Evolutionary conservation across 2,888 invertebrate species (phyloP).

Genomic region (Tridacna crocea): DNA sequence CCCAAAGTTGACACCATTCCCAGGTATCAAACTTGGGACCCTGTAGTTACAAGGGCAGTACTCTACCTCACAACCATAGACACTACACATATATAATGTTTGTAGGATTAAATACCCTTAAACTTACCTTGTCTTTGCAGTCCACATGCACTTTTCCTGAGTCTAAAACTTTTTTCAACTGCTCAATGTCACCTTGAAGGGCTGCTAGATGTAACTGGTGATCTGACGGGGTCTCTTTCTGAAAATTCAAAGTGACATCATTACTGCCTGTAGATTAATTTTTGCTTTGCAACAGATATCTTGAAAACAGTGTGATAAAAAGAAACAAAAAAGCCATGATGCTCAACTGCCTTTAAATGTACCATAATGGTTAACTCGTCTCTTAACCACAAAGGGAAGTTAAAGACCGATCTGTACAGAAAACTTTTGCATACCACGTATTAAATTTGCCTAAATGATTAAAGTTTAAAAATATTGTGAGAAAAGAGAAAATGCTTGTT

Average conservation of each 20-base stretch:
- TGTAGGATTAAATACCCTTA: too few relatives aligned
- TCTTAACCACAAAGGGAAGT: not conserved
- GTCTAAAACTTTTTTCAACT: constrained; percentile 92
- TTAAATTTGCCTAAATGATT: too few relatives aligned
- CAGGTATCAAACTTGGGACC: too few relatives aligned
- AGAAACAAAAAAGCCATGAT: not conserved
- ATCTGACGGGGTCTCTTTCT: constrained; percentile 96
- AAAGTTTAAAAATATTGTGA: not conserved
- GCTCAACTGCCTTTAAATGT: not conserved
- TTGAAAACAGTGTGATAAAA: not conserved
- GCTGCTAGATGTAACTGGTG: constrained; percentile 96
- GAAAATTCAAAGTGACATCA: constrained; percentile 17
- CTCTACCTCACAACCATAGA: too few relatives aligned
- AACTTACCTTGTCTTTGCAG: constrained; percentile 94
- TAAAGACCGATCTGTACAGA: too few relatives aligned
- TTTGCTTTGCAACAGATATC: not conserved
- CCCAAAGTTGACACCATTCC: too few relatives aligned
- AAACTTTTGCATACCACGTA: too few relatives aligned
- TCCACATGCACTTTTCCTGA: constrained; percentile 97
- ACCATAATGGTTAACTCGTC: not conserved
- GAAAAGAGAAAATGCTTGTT: not conserved
- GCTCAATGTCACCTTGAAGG: constrained; percentile 92
- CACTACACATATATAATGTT: too few relatives aligned
- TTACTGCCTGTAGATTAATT: too few relatives aligned
- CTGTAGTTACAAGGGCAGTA: too few relatives aligned